Conservation (phyloP, 2,888 invertebrate genomes). For the Rhagonycha lutea region DNA sequence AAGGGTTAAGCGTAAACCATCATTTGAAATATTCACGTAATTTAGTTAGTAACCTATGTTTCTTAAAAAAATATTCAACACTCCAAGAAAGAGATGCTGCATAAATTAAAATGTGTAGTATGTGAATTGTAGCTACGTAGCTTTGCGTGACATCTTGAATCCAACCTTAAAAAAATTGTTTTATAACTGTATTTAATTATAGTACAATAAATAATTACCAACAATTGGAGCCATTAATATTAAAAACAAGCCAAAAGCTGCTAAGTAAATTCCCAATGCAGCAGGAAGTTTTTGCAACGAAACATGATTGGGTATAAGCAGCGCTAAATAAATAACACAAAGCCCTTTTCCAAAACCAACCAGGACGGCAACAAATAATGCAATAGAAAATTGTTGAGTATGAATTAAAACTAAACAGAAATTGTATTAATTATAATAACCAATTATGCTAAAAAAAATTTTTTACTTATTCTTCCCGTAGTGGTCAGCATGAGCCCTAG, state of each 20-base stretch:
- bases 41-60: slow-evolving; percentile 56
- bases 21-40: too few species aligned
- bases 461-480: slow-evolving; percentile 66
- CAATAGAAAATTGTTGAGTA: slow-evolving; percentile 60
- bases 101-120: slow-evolving; percentile 68
- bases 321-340: slow-evolving; percentile 73
- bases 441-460: too few species aligned
- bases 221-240: slow-evolving; percentile 67
- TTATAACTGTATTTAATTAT: not conserved
- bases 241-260: slow-evolving; percentile 68
- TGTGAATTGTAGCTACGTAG: slow-evolving; percentile 66
- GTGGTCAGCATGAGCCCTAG: slow-evolving; percentile 71
- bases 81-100: slow-evolving; percentile 67
- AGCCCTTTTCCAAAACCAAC: slow-evolving; percentile 74
- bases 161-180: slow-evolving; percentile 58
- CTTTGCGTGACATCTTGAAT: slow-evolving; percentile 64
- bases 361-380: slow-evolving; percentile 64
- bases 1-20: too few species aligned
- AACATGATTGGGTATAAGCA: slow-evolving; percentile 74
- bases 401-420: slow-evolving; percentile 67
- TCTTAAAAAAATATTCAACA: slow-evolving; percentile 66
- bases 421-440: too few species aligned
- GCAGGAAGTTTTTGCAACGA: slow-evolving; percentile 71
- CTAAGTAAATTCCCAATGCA: slow-evolving; percentile 70
- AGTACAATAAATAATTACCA: slow-evolving; percentile 55